A percentile compares a stretch with the other conserved stretches of the same genome.
These are phyloP conservation scores for Cyprinodon diabolis DNA, from an alignment of 2,797 vertebrate genomes.

Conservation along the genomic window DNA sequence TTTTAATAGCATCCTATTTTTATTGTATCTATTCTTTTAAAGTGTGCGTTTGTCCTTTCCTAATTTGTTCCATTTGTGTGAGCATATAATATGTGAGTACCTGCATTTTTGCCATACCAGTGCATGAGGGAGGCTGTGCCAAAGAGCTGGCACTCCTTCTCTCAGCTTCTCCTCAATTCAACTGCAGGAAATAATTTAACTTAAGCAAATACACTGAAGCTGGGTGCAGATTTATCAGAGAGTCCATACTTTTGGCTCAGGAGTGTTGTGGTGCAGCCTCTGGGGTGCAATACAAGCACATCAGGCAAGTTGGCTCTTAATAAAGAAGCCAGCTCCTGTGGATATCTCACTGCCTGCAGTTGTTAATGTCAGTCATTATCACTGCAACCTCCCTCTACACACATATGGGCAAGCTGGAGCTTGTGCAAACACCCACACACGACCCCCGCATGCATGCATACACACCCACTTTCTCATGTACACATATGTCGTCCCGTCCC, in stretches of 20 bases:
- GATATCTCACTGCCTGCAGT: conserved; percentile 78
- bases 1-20: background rate
- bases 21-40: background rate
- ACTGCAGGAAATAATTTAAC: conserved; percentile 61
- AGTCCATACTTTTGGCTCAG: conserved; percentile 16
- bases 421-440: conserved; percentile 69
- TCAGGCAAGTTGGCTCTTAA: conserved; percentile 82
- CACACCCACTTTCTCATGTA: conserved; percentile 48
- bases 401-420: conserved; percentile 52
- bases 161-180: conserved; percentile 28
- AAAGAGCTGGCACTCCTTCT: conserved; percentile 53
- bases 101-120: conserved; percentile 74
- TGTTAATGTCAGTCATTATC: conserved; percentile 89
- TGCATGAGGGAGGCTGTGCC: conserved; percentile 61
- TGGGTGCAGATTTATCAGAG: conserved; percentile 34
- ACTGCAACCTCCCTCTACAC: conserved; percentile 51
- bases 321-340: conserved; percentile 78
- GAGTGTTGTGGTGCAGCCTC: conserved; percentile 34
- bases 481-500: conserved; percentile 38
- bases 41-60: background rate
- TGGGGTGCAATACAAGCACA: conserved; percentile 75
- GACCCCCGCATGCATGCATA: conserved; percentile 49
- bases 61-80: conserved; percentile 32
- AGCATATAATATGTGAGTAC: conserved; percentile 40
- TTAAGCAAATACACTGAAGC: conserved; percentile 43